Evolutionary conservation across 2,888 invertebrate species (phyloP).

Genomic region (Idaea biselata): DNA sequence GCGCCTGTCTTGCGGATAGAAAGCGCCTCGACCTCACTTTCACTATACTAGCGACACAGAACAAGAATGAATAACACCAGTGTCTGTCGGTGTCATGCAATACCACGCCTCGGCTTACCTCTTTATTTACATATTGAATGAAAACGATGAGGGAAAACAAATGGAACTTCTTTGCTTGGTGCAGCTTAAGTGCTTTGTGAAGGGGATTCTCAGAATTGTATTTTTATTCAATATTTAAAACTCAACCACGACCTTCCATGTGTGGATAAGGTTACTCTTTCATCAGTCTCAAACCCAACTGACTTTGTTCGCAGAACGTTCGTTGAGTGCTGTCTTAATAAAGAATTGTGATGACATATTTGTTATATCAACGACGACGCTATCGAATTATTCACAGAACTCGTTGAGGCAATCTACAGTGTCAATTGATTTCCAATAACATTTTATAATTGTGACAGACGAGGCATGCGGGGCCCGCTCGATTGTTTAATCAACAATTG

Average conservation of each 20-base stretch:
- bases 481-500: conserved; percentile 71
- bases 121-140: conserved; percentile 27
- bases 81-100: conserved; percentile 17
- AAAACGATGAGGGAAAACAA: conserved; percentile 5
- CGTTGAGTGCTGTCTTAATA: conserved; percentile 13
- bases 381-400: conserved; percentile 48
- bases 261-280: neutral
- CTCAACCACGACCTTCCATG: neutral
- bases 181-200: neutral
- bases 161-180: neutral
- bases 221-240: neutral
- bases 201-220: neutral
- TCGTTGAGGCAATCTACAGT: conserved; percentile 58
- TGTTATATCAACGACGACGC: conserved; percentile 25
- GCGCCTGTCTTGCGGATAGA: conserved; percentile 58
- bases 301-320: neutral
- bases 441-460: conserved; percentile 71
- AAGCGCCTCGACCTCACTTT: conserved; percentile 77
- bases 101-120: conserved; percentile 21
- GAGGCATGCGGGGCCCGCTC: conserved; percentile 70
- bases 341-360: conserved; percentile 25
- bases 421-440: conserved; percentile 79
- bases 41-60: conserved; percentile 51
- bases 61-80: conserved; percentile 28
- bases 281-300: neutral